Percentiles rank a stretch among this genome's conserved stretches.
phyloP scores from a whole-genome alignment of 2,113 vertebrate species.

The Lampris megalopsis region DNA sequence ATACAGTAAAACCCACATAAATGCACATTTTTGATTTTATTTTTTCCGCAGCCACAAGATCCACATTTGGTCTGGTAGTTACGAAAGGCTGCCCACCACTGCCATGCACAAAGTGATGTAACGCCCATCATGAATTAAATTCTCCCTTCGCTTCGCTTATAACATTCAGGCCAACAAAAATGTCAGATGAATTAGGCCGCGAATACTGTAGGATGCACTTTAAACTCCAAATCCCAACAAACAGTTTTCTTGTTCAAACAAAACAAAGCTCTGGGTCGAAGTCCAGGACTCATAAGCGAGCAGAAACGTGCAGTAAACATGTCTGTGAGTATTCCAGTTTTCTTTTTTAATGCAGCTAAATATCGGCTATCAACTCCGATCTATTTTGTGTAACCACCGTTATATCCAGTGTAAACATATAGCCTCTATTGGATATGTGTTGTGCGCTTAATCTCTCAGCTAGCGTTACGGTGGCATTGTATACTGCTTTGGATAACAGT shows the following conservation, averaged over 20 bases:
- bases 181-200: background rate
- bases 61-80: no score
- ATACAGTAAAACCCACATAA: no score
- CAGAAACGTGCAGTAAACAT: slow-evolving; percentile 36
- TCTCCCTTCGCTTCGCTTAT: background rate
- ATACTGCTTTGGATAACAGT: no score
- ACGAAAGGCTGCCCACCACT: no score
- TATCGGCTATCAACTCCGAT: background rate
- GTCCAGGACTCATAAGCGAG: slow-evolving; percentile 53
- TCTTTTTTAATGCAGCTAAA: background rate
- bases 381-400: background rate
- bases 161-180: background rate
- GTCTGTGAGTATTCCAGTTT: slow-evolving; percentile 56
- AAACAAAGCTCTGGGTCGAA: slow-evolving; percentile 55
- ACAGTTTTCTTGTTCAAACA: slow-evolving; percentile 50
- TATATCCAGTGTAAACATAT: no score
- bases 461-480: no score
- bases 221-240: slow-evolving; percentile 32
- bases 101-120: no score
- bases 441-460: no score
- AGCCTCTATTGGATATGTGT: no score
- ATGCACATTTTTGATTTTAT: no score
- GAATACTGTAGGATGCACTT: slow-evolving; percentile 30
- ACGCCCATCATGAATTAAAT: background rate
- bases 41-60: no score